Percentiles rank a stretch among this genome's conserved stretches.
Evolutionary conservation across 1,140 invertebrate genomes (phyloP).

Genomic region (Anastrepha ludens): DNA sequence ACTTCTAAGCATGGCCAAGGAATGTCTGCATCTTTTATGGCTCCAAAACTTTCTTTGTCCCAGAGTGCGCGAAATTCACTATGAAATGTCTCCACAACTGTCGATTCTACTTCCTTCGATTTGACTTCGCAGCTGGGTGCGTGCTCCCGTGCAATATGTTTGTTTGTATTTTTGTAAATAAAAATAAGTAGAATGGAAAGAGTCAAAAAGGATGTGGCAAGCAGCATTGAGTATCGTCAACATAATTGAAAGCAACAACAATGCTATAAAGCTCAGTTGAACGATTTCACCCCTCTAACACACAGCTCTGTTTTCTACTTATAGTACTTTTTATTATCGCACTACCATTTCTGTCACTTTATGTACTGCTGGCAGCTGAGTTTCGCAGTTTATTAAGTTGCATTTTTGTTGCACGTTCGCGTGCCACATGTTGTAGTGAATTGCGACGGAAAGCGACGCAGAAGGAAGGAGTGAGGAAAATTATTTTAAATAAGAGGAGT

Average conservation of each 20-base stretch:
- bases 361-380: neutral
- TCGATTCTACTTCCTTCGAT: too few species aligned
- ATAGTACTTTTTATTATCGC: neutral
- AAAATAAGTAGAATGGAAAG: neutral
- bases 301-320: neutral
- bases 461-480: neutral
- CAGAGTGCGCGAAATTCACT: too few species aligned
- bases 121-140: too few species aligned
- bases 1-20: too few species aligned
- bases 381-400: conserved; percentile 35
- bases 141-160: neutral
- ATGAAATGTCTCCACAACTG: too few species aligned
- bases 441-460: neutral
- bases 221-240: conserved; percentile 1
- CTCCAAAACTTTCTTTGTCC: too few species aligned
- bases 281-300: neutral
- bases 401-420: conserved; percentile 22
- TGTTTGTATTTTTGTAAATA: neutral
- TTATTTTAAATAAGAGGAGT: neutral
- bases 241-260: conserved; percentile 3
- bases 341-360: conserved; percentile 13
- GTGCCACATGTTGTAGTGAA: conserved; percentile 21
- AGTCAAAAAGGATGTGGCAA: conserved; percentile 36
- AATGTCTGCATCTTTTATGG: too few species aligned
- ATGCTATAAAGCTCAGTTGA: neutral